Base-by-base conservation (phyloP, 1,140 invertebrate genomes). In the Mesaphorura yosii region DNA sequence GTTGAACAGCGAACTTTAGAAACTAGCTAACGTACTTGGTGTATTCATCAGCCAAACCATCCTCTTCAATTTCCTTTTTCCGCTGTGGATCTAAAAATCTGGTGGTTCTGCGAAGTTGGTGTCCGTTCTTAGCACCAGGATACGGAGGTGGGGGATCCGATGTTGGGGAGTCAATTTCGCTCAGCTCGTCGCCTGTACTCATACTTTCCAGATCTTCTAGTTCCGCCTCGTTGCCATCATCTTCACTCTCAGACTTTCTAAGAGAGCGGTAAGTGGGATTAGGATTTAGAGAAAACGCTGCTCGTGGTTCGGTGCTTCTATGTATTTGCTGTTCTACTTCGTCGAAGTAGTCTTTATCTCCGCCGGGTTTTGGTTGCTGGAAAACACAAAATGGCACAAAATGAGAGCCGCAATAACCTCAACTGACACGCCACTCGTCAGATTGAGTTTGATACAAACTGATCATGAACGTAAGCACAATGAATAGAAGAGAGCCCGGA, bases 331-430 rank as follows among this genome's bases (percentile, higher is more conserved):
- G 31, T 31, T 34, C 26, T 12, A 48, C 27, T 48, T 48, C 46
- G 27, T 48, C 46, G 37, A 48, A 48, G 20, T 48, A 48, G 23
- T 48, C 46, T 31, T 48, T 48, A 15, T 48, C 46, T 34, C 10
- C 46, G 19, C 4, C 29, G 5, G 25, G 6, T 31, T 6, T 31
- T 17, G 31, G 25, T 10, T 34, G 29, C 27, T 46, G 10, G 25
- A 20, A 48, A 48, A 48, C 10, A 46, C 23, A 7, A 6, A 48
- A 12, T 22, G 28, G 7, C 7, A 25, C 6, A 27, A 10, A 29
- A 20, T 34, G 10, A 22, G 10, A 48, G n/a, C 5, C 6, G 28
- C 12, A 46, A 4, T 17, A 46, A 25, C 15, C 10, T 26, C 17
- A 6, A 7, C 28, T 46, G 6, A 15, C 17, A 46, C 14, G 10